phyloP scores from a whole-genome alignment of 35 echinoderm and acorn worm genomes.

The Ophioderma brevispina region DNA sequence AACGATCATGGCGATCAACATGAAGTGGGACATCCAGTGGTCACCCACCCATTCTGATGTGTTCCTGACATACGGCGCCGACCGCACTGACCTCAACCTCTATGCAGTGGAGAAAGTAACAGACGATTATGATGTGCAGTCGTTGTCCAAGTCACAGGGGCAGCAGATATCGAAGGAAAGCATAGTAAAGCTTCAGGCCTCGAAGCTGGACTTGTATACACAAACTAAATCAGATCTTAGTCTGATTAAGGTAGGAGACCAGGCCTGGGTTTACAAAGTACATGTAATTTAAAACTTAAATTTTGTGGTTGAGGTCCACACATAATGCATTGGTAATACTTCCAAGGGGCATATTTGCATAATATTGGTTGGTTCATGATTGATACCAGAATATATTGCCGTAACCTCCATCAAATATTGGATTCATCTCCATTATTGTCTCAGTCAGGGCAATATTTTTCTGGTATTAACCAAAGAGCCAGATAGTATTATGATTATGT shows the following conservation, averaged over 20 bases:
- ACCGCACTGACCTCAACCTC: constrained; percentile 52
- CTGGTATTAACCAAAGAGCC: too few relatives aligned
- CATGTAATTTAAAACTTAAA: too few relatives aligned
- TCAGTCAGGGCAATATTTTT: too few relatives aligned
- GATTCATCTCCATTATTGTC: too few relatives aligned
- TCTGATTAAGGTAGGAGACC: constrained; percentile 47
- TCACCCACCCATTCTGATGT: constrained; percentile 45
- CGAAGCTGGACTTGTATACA: constrained; percentile 51
- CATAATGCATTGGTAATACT: too few relatives aligned
- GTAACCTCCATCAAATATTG: too few relatives aligned
- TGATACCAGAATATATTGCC: too few relatives aligned
- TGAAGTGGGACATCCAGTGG: constrained; percentile 77
- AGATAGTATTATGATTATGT: too few relatives aligned
- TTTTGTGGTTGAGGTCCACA: too few relatives aligned
- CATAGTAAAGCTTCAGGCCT: constrained; percentile 24
- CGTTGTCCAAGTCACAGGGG: constrained; percentile 32
- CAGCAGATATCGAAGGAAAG: constrained; percentile 45
- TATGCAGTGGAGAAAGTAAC: neutral
- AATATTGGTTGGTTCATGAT: too few relatives aligned
- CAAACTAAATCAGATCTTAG: constrained; percentile 43
- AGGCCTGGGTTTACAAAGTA: too few relatives aligned
- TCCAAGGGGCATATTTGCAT: too few relatives aligned
- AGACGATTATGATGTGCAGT: constrained; percentile 3
- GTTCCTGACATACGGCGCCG: constrained; percentile 51
- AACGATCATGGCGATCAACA: neutral